Evolutionary conservation across 1,140 invertebrate genomes (phyloP).

Genomic region (Microplitis demolitor): DNA sequence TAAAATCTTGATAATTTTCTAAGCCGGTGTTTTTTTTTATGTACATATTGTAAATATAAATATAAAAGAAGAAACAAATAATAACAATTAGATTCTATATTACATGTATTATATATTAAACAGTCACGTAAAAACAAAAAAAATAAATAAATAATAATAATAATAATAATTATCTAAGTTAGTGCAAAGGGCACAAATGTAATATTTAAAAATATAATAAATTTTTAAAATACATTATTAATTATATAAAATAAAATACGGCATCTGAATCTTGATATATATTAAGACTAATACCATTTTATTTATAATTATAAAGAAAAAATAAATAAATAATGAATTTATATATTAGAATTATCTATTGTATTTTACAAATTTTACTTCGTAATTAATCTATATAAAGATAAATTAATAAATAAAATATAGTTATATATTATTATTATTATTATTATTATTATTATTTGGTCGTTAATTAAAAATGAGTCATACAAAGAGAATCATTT

Average conservation of each 20-base stretch:
- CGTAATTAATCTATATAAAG: conserved; percentile 46
- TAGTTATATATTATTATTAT: conserved; percentile 31
- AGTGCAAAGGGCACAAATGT: conserved; percentile 61
- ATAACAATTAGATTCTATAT: conserved; percentile 50
- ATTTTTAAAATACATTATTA: conserved; percentile 27
- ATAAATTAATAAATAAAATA: conserved; percentile 40
- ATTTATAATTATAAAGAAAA: conserved; percentile 58
- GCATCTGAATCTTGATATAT: conserved; percentile 40
- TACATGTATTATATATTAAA: conserved; percentile 49
- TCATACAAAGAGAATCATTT: no score
- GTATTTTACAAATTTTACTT: conserved; percentile 64
- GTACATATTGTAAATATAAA: conserved; percentile 57
- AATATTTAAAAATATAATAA: conserved; percentile 47
- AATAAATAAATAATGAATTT: conserved; percentile 54
- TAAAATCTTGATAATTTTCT: background rate
- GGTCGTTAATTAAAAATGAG: no score
- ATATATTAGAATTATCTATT: conserved; percentile 57
- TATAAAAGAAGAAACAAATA: conserved; percentile 45
- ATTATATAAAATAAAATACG: conserved; percentile 34
- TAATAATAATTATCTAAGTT: conserved; percentile 42
- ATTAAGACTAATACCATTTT: conserved; percentile 51
- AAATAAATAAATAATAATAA: no score
- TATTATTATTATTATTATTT: conserved; percentile 8
- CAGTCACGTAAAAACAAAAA: conserved; percentile 50
- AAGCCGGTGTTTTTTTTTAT: conserved; percentile 38